Evolutionary conservation across 1,140 invertebrate species (phyloP), one percentile per base, ranked within the genome.

Genomic region (Aradophagus sp.): DNA sequence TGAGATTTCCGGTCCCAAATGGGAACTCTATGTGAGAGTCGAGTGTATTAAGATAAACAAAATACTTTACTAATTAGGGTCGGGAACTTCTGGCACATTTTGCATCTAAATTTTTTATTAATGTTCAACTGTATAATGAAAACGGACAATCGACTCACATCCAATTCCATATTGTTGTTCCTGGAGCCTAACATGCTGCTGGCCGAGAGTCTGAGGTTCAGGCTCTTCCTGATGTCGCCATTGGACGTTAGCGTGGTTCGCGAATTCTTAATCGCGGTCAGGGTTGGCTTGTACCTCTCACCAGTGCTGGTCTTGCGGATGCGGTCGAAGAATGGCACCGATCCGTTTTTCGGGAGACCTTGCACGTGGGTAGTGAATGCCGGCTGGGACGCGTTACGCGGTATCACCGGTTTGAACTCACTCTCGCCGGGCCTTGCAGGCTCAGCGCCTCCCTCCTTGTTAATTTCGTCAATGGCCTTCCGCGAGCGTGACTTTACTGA

Each of bases 261-360:
- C 1, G 84, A 86, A 58, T 80, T 84, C 77, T 91, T 91, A 58
- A 94, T 94, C 19, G 93, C 91, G 38, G 90, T 91, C 71, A 94
- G 81, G 45, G 92, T 92, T 27, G 93, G 92, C 76, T 93, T 92
- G 76, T 89, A 93, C 74, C 91, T 88, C 78, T 93, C 92, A 20
- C 91, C 90, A 20, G 90, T 90, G 61, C 92, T 93, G 1, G 92
- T 91, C 79, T 94, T 94, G 7, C 93, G 87, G 19, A 94, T 92
- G 7, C 93, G 85, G 79, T 93, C 93, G 79, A 95, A 96, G 73
- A 94, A 93, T 1, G 94, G 94, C 35, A 95, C 93, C 2, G 93
- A 95, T 13, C 93, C 93, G 78, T 95, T 95, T 81, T 95, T 95
- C 36, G 93, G 93, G 72, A 95, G 86, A 29, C 91, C 90, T 69